phyloP scores from a whole-genome alignment of 2,113 vertebrate species.

The Neodontobutis hainanensis region DNA sequence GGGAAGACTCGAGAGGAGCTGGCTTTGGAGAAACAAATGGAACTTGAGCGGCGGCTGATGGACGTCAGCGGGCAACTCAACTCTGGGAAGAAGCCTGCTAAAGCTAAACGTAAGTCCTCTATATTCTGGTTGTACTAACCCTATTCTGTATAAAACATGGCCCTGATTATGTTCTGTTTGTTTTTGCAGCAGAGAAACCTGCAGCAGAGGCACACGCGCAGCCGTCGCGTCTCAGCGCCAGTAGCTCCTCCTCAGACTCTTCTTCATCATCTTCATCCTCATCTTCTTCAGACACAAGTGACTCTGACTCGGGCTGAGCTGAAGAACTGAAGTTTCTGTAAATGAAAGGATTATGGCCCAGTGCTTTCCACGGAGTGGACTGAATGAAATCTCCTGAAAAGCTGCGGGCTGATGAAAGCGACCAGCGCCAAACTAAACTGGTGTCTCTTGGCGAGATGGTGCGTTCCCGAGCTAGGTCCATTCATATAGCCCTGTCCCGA shows the following conservation, averaged over 20 bases:
- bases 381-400: slow-evolving; percentile 43
- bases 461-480: slow-evolving; percentile 38
- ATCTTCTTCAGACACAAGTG: slow-evolving; percentile 91
- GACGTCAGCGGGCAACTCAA: slow-evolving; percentile 94
- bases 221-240: slow-evolving; percentile 89
- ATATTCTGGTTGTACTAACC: not conserved
- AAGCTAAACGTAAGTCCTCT: slow-evolving; percentile 83
- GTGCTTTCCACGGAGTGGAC: slow-evolving; percentile 39
- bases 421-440: slow-evolving; percentile 20
- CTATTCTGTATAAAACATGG: not conserved
- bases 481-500: slow-evolving; percentile 18
- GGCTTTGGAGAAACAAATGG: slow-evolving; percentile 90
- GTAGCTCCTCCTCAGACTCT: slow-evolving; percentile 88
- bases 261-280: slow-evolving; percentile 86
- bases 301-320: slow-evolving; percentile 88
- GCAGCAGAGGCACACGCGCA: slow-evolving; percentile 78
- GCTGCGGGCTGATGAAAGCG: slow-evolving; percentile 37
- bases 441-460: slow-evolving; percentile 30
- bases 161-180: not conserved
- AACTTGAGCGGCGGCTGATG: slow-evolving; percentile 89
- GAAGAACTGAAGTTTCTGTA: slow-evolving; percentile 28
- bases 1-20: slow-evolving; percentile 92
- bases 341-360: not conserved
- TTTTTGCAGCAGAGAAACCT: slow-evolving; percentile 83
- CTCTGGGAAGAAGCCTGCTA: slow-evolving; percentile 88